Base-by-base conservation (phyloP, 2,888 invertebrate species). In the Morinoia aosen region DNA sequence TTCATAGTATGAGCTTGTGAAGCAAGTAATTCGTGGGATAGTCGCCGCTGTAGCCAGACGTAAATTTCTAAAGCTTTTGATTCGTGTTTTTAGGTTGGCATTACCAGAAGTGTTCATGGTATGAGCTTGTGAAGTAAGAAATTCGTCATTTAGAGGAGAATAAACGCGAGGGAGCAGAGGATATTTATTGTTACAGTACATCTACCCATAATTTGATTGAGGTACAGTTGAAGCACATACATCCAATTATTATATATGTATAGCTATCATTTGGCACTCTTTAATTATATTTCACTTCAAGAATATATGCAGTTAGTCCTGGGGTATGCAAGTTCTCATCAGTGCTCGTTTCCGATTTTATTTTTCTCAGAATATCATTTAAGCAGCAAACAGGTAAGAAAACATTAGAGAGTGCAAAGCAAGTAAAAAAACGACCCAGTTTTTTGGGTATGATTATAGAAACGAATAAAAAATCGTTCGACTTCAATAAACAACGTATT, bases 171-270 rank as follows among this genome's bases (percentile, higher is more conserved):
- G 10, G 93, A 93, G 93, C 93, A 93, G 56, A 93, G 57, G 93
- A 93, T 93, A 57, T 93, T 93, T 93, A 93, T 93, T 93, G 93
- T 93, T 93, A 93, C 33, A 93, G 57, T 56, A 93, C 40, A 40
- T 40, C 90, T 90, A 48, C 90, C 90, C 90, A 90, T 90, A 76
- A 76, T 76, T 76, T 76, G 76, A 76, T 76, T 76, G 76, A 76
- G 76, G 76, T 76, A 76, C 76, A 76, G 76, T 25, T 76, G 12
- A 61, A 76, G 76, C 25, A 76, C 76, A 76, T 33, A 33, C 33
- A 76, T 76, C 76, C 76, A 33, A 76, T 76, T 76, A 76, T 76
- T 25, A 25, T 76, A 76, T 33, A 25, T 76, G 25, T 33, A 76
- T 10, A 33, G 76, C 33, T 25, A 76, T 76, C 8, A 76, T 76